Percentiles rank a stretch among this genome's conserved stretches.
Evolutionary conservation across 2,113 vertebrate genomes (phyloP).

Genomic region (Regulus satrapa): DNA sequence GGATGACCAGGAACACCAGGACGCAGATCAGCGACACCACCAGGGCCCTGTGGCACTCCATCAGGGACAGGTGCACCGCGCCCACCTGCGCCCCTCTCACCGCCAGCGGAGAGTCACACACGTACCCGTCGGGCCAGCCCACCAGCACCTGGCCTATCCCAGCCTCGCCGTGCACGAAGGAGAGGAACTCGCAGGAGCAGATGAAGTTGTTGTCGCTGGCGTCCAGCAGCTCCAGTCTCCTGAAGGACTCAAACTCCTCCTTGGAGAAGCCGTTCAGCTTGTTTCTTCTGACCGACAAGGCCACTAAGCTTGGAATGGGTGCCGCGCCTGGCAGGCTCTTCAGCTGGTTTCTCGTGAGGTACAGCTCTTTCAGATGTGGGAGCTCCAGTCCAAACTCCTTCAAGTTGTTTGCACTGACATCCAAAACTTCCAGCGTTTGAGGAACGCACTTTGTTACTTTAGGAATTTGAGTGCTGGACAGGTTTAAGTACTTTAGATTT

Average conservation of each 20-base stretch:
- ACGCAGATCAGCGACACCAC: constrained; percentile 70
- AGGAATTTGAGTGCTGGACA: constrained; percentile 76
- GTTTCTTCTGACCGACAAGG: constrained; percentile 66
- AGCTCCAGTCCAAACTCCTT: constrained; percentile 65
- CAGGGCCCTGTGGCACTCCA: constrained; percentile 75
- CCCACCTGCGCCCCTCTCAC: constrained; percentile 65
- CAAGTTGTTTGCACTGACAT: constrained; percentile 83
- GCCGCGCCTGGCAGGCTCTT: constrained; percentile 69
- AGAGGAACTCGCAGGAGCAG: constrained; percentile 85
- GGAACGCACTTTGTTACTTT: constrained; percentile 76
- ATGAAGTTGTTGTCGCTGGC: constrained; percentile 80
- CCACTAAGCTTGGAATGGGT: constrained; percentile 61
- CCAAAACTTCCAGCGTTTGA: constrained; percentile 74
- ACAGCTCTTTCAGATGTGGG: constrained; percentile 77
- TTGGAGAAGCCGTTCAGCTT: constrained; percentile 71
- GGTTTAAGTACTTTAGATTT: constrained; percentile 76
- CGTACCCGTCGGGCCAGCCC: constrained; percentile 71
- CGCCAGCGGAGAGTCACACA: constrained; percentile 81
- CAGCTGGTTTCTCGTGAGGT: constrained; percentile 83
- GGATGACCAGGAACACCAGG: constrained; percentile 39
- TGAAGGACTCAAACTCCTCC: constrained; percentile 70
- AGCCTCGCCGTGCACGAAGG: constrained; percentile 58
- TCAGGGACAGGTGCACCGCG: constrained; percentile 37
- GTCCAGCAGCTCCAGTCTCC: constrained; percentile 70
- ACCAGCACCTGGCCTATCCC: constrained; percentile 15